Evolutionary conservation across 2,113 vertebrate species (phyloP).

Genomic region (Phrynosoma blainvillii): DNA sequence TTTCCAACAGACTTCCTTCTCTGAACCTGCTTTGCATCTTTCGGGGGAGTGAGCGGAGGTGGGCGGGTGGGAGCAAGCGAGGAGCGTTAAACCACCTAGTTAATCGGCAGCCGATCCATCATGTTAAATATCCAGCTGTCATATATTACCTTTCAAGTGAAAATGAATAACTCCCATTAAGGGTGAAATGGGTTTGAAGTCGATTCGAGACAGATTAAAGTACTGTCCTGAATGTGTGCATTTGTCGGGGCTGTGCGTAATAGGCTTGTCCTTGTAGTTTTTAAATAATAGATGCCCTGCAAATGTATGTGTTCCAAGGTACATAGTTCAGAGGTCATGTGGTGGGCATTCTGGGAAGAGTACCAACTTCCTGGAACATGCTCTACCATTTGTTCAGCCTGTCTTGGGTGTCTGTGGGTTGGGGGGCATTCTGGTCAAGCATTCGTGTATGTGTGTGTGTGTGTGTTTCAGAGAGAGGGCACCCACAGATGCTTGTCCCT

Average conservation of each 20-base stretch:
- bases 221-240: constrained; percentile 82
- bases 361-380: constrained; percentile 62
- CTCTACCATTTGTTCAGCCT: constrained; percentile 37
- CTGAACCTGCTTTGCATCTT: neutral
- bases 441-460: neutral
- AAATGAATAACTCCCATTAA: constrained; percentile 87
- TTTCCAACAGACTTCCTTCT: neutral
- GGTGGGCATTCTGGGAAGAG: constrained; percentile 64
- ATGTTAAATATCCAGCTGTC: constrained; percentile 82
- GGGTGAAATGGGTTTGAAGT: constrained; percentile 83
- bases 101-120: constrained; percentile 80
- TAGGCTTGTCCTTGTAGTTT: constrained; percentile 80
- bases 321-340: constrained; percentile 70
- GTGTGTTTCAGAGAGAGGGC: neutral
- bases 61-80: constrained; percentile 61
- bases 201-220: constrained; percentile 85
- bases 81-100: constrained; percentile 77
- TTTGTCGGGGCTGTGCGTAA: constrained; percentile 71
- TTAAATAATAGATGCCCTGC: constrained; percentile 82
- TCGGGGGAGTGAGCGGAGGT: neutral
- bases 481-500: too few species aligned
- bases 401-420: neutral
- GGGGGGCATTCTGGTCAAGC: too few species aligned
- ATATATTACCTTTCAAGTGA: constrained; percentile 85
- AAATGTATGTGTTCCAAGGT: constrained; percentile 73